Percentiles rank a stretch among this genome's conserved stretches.
phyloP scores from a whole-genome alignment of 2,797 vertebrate genomes.

The Melanitta fusca region DNA sequence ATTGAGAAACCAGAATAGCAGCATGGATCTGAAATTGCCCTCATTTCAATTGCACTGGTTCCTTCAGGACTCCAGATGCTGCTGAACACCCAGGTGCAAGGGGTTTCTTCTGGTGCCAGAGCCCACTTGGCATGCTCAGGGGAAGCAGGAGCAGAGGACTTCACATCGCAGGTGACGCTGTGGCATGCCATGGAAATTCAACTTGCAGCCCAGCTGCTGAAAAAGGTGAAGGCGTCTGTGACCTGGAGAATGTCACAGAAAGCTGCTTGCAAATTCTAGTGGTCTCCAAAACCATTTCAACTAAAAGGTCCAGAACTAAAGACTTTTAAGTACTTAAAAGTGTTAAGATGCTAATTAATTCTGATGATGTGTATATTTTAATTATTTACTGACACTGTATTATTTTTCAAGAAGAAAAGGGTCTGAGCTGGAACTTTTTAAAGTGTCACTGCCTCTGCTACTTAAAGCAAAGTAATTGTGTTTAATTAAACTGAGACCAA shows the following conservation, averaged over 20 bases:
- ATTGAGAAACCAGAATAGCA: background rate
- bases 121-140: background rate
- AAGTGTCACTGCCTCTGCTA: slow-evolving; percentile 36
- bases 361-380: slow-evolving; percentile 1
- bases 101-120: background rate
- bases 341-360: slow-evolving; percentile 32
- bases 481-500: slow-evolving; percentile 66
- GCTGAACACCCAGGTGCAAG: fast-evolving
- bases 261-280: background rate
- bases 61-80: background rate
- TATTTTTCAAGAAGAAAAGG: slow-evolving; percentile 27
- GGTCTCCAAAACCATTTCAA: background rate
- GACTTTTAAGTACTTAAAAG: background rate
- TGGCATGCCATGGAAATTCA: background rate
- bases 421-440: background rate
- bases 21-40: background rate
- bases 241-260: background rate
- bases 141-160: background rate
- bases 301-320: background rate
- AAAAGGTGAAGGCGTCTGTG: background rate
- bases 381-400: slow-evolving; percentile 9
- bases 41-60: background rate
- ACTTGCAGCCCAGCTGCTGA: background rate
- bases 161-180: background rate
- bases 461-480: slow-evolving; percentile 46